Evolutionary conservation across 1,140 invertebrate species (phyloP).

Genomic region (Drosophila ogumai): DNA sequence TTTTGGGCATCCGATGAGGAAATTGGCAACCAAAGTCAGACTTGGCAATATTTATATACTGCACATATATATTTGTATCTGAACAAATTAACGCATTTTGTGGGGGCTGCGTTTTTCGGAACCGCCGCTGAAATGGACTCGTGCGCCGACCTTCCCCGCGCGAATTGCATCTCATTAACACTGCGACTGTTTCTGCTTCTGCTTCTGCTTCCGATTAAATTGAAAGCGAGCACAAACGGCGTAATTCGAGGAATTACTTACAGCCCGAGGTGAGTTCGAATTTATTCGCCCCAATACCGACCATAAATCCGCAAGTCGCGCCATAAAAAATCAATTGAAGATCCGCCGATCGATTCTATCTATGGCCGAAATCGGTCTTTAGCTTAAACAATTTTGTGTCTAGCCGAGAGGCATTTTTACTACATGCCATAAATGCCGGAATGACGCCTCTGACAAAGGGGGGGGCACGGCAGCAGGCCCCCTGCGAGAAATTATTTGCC

Average conservation of each 20-base stretch:
- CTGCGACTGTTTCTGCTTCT: constrained; percentile 55
- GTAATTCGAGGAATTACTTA: constrained; percentile 21
- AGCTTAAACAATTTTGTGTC: constrained; percentile 34
- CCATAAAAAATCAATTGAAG: constrained; percentile 42
- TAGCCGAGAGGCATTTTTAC: constrained; percentile 46
- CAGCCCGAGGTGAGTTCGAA: constrained; percentile 22
- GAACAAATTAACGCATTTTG: constrained; percentile 30
- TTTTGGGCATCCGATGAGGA: constrained; percentile 47
- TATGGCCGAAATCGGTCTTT: constrained; percentile 22
- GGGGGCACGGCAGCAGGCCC: not conserved
- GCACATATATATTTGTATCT: not conserved
- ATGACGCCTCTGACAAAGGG: constrained; percentile 14
- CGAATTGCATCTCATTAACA: constrained; percentile 56
- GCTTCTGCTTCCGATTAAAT: constrained; percentile 58
- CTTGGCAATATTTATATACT: constrained; percentile 2
- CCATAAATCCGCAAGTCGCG: constrained; percentile 12
- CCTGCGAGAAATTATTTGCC: constrained; percentile 68
- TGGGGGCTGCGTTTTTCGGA: constrained; percentile 20
- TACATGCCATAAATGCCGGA: constrained; percentile 64
- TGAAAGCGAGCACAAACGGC: constrained; percentile 4
- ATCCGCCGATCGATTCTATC: constrained; percentile 12
- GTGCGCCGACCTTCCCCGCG: constrained; percentile 21
- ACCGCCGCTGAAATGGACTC: constrained; percentile 18
- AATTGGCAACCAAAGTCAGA: constrained; percentile 40
- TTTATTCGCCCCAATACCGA: constrained; percentile 13